These are phyloP conservation scores for Rhinogobio ventralis DNA, from an alignment of 2,797 vertebrate genomes.

Conservation along the genomic window DNA sequence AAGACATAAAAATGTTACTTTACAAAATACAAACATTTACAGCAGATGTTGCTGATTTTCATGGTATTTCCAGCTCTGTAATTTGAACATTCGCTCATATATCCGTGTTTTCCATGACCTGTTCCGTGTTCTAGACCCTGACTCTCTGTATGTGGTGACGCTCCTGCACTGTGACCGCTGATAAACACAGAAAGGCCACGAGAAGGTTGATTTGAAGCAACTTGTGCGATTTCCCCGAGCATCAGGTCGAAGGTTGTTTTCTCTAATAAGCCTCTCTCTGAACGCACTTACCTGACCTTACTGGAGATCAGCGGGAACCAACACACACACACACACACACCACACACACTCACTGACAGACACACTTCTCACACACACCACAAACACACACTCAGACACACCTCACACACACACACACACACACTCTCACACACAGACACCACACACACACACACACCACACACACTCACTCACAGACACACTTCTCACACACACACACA, in stretches of 20 bases:
- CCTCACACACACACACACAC: not conserved
- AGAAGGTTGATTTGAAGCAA: not conserved
- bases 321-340: not conserved
- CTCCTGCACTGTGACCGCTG: not conserved
- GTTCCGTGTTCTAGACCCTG: not conserved
- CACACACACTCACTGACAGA: not conserved
- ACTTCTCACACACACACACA: not conserved
- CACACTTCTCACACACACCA: not conserved
- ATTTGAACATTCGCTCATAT: no score
- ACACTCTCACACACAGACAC: rapidly evolving
- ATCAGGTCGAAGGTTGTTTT: not conserved
- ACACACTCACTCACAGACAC: not conserved
- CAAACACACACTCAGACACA: not conserved
- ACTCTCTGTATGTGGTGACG: not conserved
- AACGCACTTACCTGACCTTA: constrained; percentile 27
- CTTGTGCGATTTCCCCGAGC: not conserved
- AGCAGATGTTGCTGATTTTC: not conserved
- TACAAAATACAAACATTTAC: no score
- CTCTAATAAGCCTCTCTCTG: constrained; percentile 11
- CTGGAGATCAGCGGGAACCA: not conserved
- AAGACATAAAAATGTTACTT: no score
- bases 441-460: not conserved
- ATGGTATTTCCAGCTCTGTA: no score
- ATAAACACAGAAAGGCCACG: not conserved
- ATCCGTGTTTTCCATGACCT: not conserved